A percentile compares a stretch with the other conserved stretches of the same genome.
phyloP scores from a whole-genome alignment of 2,888 invertebrate genomes.

The Drosophila aldrichi region DNA sequence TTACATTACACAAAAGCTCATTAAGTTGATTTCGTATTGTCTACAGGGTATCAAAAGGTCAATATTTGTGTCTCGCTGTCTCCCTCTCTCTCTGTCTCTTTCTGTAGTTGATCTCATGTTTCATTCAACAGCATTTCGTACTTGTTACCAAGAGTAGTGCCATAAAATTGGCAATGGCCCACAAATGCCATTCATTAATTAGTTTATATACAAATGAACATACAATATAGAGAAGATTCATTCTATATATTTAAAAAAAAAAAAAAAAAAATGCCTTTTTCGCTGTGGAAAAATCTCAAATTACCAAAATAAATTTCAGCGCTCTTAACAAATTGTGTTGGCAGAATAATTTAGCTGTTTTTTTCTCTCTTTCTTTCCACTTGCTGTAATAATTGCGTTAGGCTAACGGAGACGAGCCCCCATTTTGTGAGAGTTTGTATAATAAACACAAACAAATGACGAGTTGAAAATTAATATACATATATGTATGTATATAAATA shows the following conservation, averaged over 20 bases:
- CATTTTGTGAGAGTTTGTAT: slow-evolving; percentile 14
- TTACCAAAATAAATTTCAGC: slow-evolving; percentile 6
- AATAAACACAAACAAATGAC: slow-evolving; percentile 25
- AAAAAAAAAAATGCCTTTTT: slow-evolving; percentile 1
- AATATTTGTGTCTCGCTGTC: not conserved
- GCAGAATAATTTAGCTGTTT: not conserved
- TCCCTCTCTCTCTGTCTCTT: not conserved
- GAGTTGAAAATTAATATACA: slow-evolving; percentile 8
- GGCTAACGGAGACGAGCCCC: slow-evolving; percentile 42
- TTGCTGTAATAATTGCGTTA: slow-evolving; percentile 31
- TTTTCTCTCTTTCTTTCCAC: not conserved
- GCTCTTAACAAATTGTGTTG: slow-evolving; percentile 9
- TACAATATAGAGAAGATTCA: not conserved
- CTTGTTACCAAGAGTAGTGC: slow-evolving; percentile 35
- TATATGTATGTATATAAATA: too few relatives aligned
- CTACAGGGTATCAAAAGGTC: slow-evolving; percentile 28
- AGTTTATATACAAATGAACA: not conserved
- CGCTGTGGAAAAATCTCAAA: slow-evolving; percentile 20
- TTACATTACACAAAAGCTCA: not conserved
- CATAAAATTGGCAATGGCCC: slow-evolving; percentile 13
- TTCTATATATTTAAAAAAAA: not conserved
- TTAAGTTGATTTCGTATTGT: slow-evolving; percentile 2
- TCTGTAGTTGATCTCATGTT: not conserved
- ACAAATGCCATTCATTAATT: slow-evolving; percentile 12
- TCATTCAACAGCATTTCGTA: not conserved